Percentiles rank a stretch among this genome's conserved stretches.
These are phyloP conservation scores for Beaufortia kweichowensis DNA, from an alignment of 2,113 vertebrate species.

Conservation along the genomic window DNA sequence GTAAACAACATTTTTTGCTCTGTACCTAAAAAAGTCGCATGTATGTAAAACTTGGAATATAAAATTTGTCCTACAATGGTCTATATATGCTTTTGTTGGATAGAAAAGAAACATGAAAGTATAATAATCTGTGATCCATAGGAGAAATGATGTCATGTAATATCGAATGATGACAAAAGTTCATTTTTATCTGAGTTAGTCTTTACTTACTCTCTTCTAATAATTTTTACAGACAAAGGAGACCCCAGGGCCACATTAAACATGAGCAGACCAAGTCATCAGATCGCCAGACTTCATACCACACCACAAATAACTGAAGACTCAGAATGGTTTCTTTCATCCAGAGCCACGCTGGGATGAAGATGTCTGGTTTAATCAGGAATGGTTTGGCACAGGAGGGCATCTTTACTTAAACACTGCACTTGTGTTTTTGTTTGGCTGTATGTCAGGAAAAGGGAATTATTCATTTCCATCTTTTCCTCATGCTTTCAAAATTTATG, in stretches of 20 bases:
- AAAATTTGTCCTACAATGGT: too few species aligned
- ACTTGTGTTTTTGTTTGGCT: constrained; percentile 13
- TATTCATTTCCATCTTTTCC: background rate
- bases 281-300: background rate
- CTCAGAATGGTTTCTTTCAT: constrained; percentile 1
- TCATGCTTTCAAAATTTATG: background rate
- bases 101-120: too few species aligned
- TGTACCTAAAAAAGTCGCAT: too few species aligned
- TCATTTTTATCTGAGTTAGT: too few species aligned
- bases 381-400: constrained; percentile 10
- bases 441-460: background rate
- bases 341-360: background rate
- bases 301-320: constrained; percentile 10
- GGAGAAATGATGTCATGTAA: too few species aligned
- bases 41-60: too few species aligned
- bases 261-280: background rate
- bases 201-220: background rate
- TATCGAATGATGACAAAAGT: too few species aligned
- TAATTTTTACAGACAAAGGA: constrained; percentile 3
- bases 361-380: background rate
- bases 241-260: constrained; percentile 10
- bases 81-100: too few species aligned
- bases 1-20: too few species aligned
- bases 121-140: too few species aligned
- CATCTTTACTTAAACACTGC: background rate